A percentile compares a stretch with the other conserved stretches of the same genome.
phyloP scores from a whole-genome alignment of 2,797 vertebrate species.

The Crypturellus tataupa region DNA sequence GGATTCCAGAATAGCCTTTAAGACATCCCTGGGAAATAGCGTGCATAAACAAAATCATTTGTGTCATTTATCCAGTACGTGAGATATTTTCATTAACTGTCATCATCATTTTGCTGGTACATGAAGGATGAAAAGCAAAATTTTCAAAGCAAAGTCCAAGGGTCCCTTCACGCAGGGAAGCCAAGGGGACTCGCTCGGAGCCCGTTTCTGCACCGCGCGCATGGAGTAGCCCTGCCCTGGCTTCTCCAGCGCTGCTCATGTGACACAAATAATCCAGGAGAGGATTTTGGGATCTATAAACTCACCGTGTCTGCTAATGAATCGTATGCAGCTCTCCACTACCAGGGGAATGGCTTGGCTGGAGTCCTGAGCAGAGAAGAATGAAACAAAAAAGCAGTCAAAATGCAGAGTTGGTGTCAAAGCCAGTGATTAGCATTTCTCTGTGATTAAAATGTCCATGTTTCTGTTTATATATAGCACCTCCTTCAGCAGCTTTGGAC shows the following conservation, averaged over 20 bases:
- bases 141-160: neutral
- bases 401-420: accelerated
- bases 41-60: neutral
- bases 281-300: neutral
- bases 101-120: neutral
- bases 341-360: conserved; percentile 94
- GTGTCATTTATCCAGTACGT: neutral
- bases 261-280: accelerated
- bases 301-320: conserved; percentile 97
- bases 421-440: neutral
- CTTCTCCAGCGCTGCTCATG: accelerated
- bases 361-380: conserved; percentile 84
- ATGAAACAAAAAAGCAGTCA: neutral
- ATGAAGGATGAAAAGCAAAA: neutral
- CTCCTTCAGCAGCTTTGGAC: neutral
- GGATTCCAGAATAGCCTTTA: neutral
- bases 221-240: accelerated
- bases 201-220: accelerated
- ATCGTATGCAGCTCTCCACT: conserved; percentile 97
- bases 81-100: neutral
- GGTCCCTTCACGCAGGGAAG: neutral
- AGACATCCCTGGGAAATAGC: neutral
- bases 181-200: neutral
- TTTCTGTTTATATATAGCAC: neutral
- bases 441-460: neutral